Conservation (phyloP, 2,797 vertebrate genomes). For the Sebastes taczanowskii region DNA sequence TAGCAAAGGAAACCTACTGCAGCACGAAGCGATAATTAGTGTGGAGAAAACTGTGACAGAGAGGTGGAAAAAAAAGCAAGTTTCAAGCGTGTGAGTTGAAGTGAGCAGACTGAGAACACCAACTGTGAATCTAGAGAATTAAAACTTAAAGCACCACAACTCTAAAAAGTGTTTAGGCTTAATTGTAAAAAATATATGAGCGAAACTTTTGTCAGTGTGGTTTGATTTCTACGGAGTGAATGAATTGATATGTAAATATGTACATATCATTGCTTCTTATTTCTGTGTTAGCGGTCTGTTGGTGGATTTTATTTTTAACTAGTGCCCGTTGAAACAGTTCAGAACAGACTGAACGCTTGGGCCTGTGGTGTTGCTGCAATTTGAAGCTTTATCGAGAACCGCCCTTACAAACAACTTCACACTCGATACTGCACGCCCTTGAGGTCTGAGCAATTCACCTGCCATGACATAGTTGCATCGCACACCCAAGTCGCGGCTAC, state of each 20-base stretch:
- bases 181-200: neutral
- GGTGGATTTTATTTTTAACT: neutral
- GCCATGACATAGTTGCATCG: too few relatives aligned
- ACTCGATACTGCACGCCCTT: too few relatives aligned
- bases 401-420: too few relatives aligned
- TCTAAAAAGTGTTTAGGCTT: neutral
- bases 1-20: neutral
- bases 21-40: neutral
- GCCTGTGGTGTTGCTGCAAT: rapidly evolving
- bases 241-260: neutral
- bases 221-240: neutral
- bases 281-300: neutral
- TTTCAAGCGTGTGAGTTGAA: neutral
- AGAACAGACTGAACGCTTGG: too few relatives aligned
- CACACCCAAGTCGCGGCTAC: too few relatives aligned
- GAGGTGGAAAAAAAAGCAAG: neutral
- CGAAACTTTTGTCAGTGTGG: neutral
- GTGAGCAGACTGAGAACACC: neutral
- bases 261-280: too few relatives aligned
- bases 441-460: rapidly evolving
- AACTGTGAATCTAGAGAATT: neutral
- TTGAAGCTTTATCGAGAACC: too few relatives aligned
- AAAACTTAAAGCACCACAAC: neutral
- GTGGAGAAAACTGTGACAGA: neutral
- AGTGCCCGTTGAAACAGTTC: too few relatives aligned